Base-by-base conservation (phyloP, 2,888 invertebrate genomes). In the Aphidius colemani region DNA sequence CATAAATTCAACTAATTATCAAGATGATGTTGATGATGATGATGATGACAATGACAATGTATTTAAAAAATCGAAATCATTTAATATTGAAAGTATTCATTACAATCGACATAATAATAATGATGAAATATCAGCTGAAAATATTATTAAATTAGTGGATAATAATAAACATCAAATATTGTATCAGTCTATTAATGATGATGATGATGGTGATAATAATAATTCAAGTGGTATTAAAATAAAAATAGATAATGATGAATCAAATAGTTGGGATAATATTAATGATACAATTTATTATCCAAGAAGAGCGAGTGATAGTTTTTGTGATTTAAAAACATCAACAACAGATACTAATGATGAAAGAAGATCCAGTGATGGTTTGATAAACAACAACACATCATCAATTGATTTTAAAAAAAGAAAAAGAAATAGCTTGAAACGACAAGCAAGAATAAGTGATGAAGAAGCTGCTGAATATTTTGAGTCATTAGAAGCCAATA, bases 361-460 rank as follows among this genome's bases (percentile, higher is more conserved):
- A 11, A 70, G 79, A 57, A 72, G 78, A 64, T 73, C 72, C 50
- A 80, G 81, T 44, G 79, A 80, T 61, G 69, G 74, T 4, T 63
- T 66, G 6, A 65, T 71, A 43, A 64, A 69, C 3, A 41, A 59
- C 53, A 62, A 64, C 11, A 56, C 63, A 13, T 63, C 55, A 50
- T 53, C 6, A 43, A 59, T 65, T 11, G 66, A 69, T 18, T 11
- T 30, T 10, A 66, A 18, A 41, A n/a, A 49, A 39, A 50, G 50
- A 40, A 11, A 66, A 49, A 74, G 71, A 50, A 74, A 75, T 56
- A 78, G 73, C 51, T 66, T 82, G 4, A 78, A 71, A 59, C 75
- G 81, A 41, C 82, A 82, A 56, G 68, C 77, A 9, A 75, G 73
- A 67, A 69, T 81, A 58, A 73, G 68, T 18, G 78, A 77, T 13